Evolutionary conservation across 2,113 vertebrate genomes (phyloP), one percentile per base, ranked within the genome.

Genomic region (Xiphias gladius): DNA sequence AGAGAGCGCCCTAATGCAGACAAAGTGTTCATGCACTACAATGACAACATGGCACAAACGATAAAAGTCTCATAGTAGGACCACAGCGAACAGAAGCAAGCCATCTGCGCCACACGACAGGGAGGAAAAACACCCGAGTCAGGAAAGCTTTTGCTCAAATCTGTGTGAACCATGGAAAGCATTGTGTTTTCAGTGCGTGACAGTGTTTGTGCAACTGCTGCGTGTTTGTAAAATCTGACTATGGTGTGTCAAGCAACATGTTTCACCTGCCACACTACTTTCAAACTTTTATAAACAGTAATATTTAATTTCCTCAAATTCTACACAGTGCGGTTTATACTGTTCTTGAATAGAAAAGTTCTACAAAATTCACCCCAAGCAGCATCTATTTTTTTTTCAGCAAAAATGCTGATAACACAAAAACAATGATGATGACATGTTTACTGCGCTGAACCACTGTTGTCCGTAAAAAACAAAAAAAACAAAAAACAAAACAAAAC

Each of bases 11-110:
- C 59, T 72, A 80, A 82, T 79, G 77, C 52, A 43, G 7, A 80
- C 79, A 74, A 66, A 85, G 73, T 41, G 37, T 39, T 68, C 73
- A 50, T 64, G 71, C 70, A 82, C 80, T 24, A 6, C 77, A 70
- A 43, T 11, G 54, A 78, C 82, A 88, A 62, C 74, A 67, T 63
- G 81, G 75, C 69, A 73, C 76, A 52, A 70, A 61, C 0, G 35
- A 63, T 52, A 52, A 72, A 73, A 1, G 54, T 58, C 75, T 71
- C 57, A n/a, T 0, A 7, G 39, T 7, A 26, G 2, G 35, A 58
- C 6, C 59, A 20, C 72, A 22, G 70, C 28, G 20, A 28, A 52
- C 50, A 17, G 65, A 4, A 2, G 41, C 22, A 4, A 55, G 39
- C 20, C 17, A 8, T 10, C 26, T 13, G 10, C 43, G 5, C 12